Percentiles rank a stretch among this genome's conserved stretches.
Evolutionary conservation across 2,113 vertebrate species (phyloP).

Genomic region (Acanthochromis polyacanthus): DNA sequence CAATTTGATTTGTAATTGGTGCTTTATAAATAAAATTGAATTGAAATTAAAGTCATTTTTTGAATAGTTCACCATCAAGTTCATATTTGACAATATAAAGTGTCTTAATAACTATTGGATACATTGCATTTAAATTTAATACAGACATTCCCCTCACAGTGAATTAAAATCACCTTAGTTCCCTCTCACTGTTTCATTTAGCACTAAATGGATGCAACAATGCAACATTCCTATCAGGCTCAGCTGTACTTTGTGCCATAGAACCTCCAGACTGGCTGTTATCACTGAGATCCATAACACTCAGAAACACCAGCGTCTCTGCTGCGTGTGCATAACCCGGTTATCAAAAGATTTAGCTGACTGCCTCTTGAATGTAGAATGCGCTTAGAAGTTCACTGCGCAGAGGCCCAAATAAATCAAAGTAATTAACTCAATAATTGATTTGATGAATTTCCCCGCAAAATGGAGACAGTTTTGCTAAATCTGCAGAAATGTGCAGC

Average conservation of each 20-base stretch:
- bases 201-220: background rate
- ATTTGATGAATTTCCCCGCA: conserved; percentile 70
- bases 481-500: conserved; percentile 61
- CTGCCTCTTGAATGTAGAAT: conserved; percentile 62
- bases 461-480: conserved; percentile 73
- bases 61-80: too few relatives aligned
- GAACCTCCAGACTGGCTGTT: conserved; percentile 2
- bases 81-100: background rate
- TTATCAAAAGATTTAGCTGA: conserved; percentile 60
- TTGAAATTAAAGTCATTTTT: too few relatives aligned
- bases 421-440: conserved; percentile 80
- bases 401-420: conserved; percentile 75
- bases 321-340: conserved; percentile 37
- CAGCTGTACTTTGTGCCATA: background rate
- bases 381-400: conserved; percentile 52
- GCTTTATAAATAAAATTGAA: too few relatives aligned
- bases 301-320: conserved; percentile 40
- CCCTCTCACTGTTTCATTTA: background rate
- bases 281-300: conserved; percentile 56
- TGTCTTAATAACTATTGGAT: background rate
- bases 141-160: background rate
- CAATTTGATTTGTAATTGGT: too few relatives aligned
- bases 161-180: background rate
- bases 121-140: background rate
- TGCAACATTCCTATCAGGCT: background rate